Base-by-base conservation (phyloP, 2,797 vertebrate genomes). In the Spondyliosoma cantharus region DNA sequence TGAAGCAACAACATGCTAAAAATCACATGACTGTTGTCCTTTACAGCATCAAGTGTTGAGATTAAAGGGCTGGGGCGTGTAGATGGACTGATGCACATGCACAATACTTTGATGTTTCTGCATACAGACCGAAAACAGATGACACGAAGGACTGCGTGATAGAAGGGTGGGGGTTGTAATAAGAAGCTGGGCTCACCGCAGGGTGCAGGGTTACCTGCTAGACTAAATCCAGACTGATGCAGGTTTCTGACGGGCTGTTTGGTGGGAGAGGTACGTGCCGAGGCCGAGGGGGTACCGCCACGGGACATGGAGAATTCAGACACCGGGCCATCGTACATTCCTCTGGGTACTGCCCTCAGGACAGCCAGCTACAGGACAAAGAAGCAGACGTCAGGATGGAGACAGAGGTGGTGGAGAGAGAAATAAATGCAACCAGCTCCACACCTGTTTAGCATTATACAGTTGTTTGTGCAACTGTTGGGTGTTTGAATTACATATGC, bases 271-370 rank as follows among this genome's bases (percentile, higher is more conserved):
- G 94, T 97, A 20, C 96, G 95, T 43, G 96, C 95, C 2, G 98
- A 99, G 50, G 97, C 96, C 0, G 94, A 97, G 0, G 98, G 97
- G 11, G 97, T 98, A 0, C 97, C 96, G 1, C 96, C 97, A 59
- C 97, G 97, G 57, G 98, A 97, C 60, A 97, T 95, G 86, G 96
- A 96, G 93, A 97, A 95, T 75, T 99, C 98, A 80, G 97, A 98
- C 86, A 99, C 98, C 0, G 98, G 97, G 32, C 97, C 97, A 0
- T 99, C 98, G 5, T 99, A 99, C 97, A 99, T 96, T 88, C 98
- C 98, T 76, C 98, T 94, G 3, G 97, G 97, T 37, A 99, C 98
- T 0, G 97, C 97, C 56, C 96, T 96, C 92, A 99, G 94, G 64
- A 98, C 97, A 0, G 96, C 96, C 95, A 98, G 94, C 98, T 99